A percentile compares a stretch with the other conserved stretches of the same genome.
Evolutionary conservation across 2,888 invertebrate species (phyloP).

Genomic region (Nomada fucata): DNA sequence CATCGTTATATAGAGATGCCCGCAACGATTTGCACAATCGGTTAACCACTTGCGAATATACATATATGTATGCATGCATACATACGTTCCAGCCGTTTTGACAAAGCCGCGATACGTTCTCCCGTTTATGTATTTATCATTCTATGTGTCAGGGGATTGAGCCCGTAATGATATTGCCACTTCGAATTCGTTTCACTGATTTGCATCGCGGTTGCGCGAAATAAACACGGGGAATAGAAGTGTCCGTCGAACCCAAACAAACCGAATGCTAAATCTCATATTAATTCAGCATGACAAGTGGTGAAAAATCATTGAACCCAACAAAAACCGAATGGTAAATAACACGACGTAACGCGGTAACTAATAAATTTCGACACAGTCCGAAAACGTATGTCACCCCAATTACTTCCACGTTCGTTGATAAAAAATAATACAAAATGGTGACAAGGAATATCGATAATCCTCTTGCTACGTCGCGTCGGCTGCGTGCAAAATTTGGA

Average conservation of each 20-base stretch:
- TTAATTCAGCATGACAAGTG: background rate
- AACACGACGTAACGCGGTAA: background rate
- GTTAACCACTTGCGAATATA: slow-evolving; percentile 54
- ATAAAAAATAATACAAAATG: too few relatives aligned
- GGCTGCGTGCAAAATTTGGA: too few relatives aligned
- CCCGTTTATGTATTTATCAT: slow-evolving; percentile 32
- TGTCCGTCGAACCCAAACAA: background rate
- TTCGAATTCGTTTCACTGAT: slow-evolving; percentile 24
- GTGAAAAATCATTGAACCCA: background rate
- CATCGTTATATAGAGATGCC: slow-evolving; percentile 32
- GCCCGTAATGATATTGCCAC: slow-evolving; percentile 37
- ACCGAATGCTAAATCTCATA: background rate
- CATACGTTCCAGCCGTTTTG: slow-evolving; percentile 41
- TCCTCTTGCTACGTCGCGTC: too few relatives aligned
- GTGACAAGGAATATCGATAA: too few relatives aligned
- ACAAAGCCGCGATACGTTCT: slow-evolving; percentile 28
- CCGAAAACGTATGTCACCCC: too few relatives aligned
- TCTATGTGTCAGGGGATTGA: slow-evolving; percentile 37
- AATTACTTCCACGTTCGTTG: too few relatives aligned
- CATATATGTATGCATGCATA: background rate
- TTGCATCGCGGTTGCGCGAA: background rate
- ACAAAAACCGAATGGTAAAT: background rate
- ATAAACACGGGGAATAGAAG: slow-evolving; percentile 10
- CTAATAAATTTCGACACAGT: background rate
- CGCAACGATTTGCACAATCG: slow-evolving; percentile 38